Conservation (phyloP, 2,113 vertebrate species). For the Haemorhous mexicanus region DNA sequence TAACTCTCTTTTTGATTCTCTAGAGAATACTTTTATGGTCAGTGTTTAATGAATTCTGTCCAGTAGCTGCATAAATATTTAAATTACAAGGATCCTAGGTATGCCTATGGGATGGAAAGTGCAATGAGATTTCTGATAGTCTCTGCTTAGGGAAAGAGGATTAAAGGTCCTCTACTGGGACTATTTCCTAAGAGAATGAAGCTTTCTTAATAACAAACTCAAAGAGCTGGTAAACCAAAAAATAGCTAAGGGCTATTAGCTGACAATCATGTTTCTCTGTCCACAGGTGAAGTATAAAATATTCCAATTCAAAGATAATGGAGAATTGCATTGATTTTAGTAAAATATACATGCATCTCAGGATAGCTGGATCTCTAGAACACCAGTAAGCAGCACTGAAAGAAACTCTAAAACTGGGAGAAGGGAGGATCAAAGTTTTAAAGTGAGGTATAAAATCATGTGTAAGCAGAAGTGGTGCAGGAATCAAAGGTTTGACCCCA, state of each 20-base stretch:
- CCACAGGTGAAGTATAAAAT: background rate
- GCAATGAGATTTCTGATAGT: background rate
- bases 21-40: background rate
- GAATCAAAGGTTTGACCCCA: background rate
- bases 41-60: background rate
- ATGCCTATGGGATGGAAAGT: background rate
- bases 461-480: background rate
- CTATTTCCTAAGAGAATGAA: background rate
- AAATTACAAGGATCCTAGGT: background rate
- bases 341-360: background rate
- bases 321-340: background rate
- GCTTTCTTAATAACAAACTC: background rate
- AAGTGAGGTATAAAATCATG: background rate
- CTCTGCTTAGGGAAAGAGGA: background rate
- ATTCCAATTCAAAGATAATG: background rate
- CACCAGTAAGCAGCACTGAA: background rate
- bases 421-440: background rate
- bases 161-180: background rate
- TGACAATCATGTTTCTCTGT: background rate
- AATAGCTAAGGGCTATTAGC: background rate
- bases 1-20: background rate
- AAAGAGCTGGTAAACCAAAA: background rate
- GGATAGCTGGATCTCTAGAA: background rate
- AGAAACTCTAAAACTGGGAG: background rate
- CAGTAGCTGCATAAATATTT: background rate